These are phyloP conservation scores for Spisula subtruncata DNA, from an alignment of 2,888 invertebrate species.

Conservation along the genomic window DNA sequence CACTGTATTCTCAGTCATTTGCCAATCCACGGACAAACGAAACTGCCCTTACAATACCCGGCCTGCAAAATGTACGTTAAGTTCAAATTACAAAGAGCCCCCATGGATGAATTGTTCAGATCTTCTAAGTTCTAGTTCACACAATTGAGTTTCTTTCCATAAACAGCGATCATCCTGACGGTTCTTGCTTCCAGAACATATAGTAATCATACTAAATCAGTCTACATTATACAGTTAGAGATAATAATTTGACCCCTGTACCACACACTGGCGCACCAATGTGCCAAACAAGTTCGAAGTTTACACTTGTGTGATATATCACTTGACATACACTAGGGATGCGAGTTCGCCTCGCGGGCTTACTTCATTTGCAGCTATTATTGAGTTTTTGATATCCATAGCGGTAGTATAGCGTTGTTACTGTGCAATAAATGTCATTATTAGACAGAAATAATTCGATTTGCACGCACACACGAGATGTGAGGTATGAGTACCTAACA, in stretches of 20 bases:
- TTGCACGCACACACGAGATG: not conserved
- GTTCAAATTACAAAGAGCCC: too few relatives aligned
- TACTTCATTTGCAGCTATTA: constrained; percentile 5
- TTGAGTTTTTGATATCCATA: not conserved
- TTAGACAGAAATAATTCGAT: not conserved
- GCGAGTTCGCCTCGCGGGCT: not conserved
- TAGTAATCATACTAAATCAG: constrained; percentile 6
- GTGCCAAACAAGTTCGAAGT: not conserved
- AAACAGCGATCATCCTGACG: not conserved
- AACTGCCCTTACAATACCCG: too few relatives aligned
- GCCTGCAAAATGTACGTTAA: too few relatives aligned
- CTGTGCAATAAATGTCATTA: not conserved
- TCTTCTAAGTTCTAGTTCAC: too few relatives aligned
- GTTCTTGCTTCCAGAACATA: not conserved
- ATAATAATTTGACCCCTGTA: not conserved
- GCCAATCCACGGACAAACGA: too few relatives aligned
- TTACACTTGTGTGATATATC: not conserved
- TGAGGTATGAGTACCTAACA: not conserved
- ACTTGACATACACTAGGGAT: not conserved
- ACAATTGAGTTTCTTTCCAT: not conserved
- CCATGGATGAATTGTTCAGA: too few relatives aligned
- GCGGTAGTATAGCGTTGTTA: not conserved
- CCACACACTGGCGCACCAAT: not conserved
- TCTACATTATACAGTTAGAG: not conserved
- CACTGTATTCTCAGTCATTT: too few relatives aligned